Percentiles rank a stretch among this genome's conserved stretches.
These are phyloP conservation scores for Odontomachus brunneus DNA, from an alignment of 1,140 invertebrate species.

Conservation along the genomic window DNA sequence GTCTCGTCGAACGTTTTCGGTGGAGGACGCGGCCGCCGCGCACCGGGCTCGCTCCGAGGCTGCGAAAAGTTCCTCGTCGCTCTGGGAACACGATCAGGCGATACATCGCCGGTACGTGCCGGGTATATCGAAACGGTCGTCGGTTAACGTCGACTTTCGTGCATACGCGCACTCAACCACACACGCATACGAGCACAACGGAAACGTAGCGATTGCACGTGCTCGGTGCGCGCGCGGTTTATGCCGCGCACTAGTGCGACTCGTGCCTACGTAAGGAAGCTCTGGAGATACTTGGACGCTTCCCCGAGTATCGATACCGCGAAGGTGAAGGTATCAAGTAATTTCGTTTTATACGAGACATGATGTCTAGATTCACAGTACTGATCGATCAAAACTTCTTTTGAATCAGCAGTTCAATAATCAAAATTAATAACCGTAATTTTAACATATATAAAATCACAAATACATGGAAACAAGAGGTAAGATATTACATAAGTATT, in stretches of 20 bases:
- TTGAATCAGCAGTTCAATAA: too few relatives aligned
- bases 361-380: not conserved
- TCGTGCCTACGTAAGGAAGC: slow-evolving; percentile 36
- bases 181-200: slow-evolving; percentile 28
- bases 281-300: slow-evolving; percentile 8
- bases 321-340: slow-evolving; percentile 24
- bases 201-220: slow-evolving; percentile 60
- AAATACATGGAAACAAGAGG: too few relatives aligned
- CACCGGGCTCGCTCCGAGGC: slow-evolving; percentile 56
- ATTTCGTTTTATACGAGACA: slow-evolving; percentile 7
- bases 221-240: slow-evolving; percentile 26
- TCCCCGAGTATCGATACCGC: slow-evolving; percentile 2
- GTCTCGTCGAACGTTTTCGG: slow-evolving; percentile 41
- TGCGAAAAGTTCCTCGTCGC: slow-evolving; percentile 71
- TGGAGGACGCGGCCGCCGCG: not conserved
- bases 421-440: too few relatives aligned
- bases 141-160: slow-evolving; percentile 71
- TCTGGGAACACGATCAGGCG: slow-evolving; percentile 74
- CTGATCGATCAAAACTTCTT: too few relatives aligned
- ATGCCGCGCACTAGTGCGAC: slow-evolving; percentile 22
- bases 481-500: too few relatives aligned
- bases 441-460: too few relatives aligned
- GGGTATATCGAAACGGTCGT: slow-evolving; percentile 68
- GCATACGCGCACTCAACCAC: slow-evolving; percentile 60
- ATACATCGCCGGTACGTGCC: slow-evolving; percentile 73